Percentiles rank a stretch among this genome's conserved stretches.
phyloP scores from a whole-genome alignment of 1,140 invertebrate species.

The Bombyx mori region DNA sequence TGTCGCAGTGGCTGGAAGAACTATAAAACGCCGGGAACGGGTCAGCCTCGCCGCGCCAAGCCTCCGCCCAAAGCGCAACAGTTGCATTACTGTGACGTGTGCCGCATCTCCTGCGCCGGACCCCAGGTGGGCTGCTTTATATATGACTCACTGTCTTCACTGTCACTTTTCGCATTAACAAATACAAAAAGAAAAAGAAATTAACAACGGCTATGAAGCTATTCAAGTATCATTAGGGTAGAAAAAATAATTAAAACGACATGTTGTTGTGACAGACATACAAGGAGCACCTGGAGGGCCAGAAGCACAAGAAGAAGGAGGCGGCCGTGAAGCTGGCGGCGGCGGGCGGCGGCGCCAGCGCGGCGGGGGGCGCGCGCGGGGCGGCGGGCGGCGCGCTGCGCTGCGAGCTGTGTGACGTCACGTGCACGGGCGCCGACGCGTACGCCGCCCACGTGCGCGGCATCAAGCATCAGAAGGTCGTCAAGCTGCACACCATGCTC shows the following conservation, averaged over 20 bases:
- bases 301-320: constrained; percentile 99
- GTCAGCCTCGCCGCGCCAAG: constrained; percentile 79
- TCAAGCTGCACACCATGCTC: constrained; percentile 95
- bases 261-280: constrained; percentile 79
- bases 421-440: constrained; percentile 97
- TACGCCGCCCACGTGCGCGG: constrained; percentile 98
- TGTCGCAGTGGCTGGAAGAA: constrained; percentile 77
- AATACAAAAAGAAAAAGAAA: no score
- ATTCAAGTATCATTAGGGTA: no score
- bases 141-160: not conserved
- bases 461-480: constrained; percentile 97
- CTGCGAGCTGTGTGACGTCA: constrained; percentile 96
- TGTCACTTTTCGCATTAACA: no score
- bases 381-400: constrained; percentile 78
- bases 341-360: constrained; percentile 44
- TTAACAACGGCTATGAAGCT: no score
- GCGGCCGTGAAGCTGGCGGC: constrained; percentile 85
- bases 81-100: constrained; percentile 95
- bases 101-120: constrained; percentile 97
- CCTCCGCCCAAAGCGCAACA: constrained; percentile 91
- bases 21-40: constrained; percentile 80
- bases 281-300: constrained; percentile 96
- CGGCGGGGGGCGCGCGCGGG: constrained; percentile 39
- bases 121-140: constrained; percentile 75
- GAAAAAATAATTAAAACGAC: no score